Evolutionary conservation across 1,140 invertebrate genomes (phyloP), one percentile per base, ranked within the genome.

Genomic region (Panagrolaimus sp.): DNA sequence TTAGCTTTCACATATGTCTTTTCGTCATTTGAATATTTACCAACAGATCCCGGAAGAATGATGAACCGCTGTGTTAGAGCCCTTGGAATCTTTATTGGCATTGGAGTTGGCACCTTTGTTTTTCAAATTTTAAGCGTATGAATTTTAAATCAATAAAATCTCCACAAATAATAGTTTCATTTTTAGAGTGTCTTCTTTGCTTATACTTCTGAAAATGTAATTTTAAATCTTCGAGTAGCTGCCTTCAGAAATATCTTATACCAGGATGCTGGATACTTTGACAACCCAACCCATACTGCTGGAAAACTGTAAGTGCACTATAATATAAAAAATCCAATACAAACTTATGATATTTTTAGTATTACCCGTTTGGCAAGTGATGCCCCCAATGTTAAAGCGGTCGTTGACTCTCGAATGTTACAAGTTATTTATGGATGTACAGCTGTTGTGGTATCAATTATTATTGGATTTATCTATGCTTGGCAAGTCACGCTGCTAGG

Each of bases 381-480:
- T 63, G 65, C 73, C 2, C 71, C 71, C 14, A 72, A 72, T 64
- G 62, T 72, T 42, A 44, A 66, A 74, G 73, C 72, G 5, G 69
- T 70, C 5, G 63, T 76, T 63, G 68, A 76, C 47, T 53, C 76
- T 44, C 72, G 72, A 13, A 69, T 74, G 23, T 48, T 67, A 47
- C 74, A 74, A 51, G 72, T 74, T 23, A 20, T 74, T 14, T 46
- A 69, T 27, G 47, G 74, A 44, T n/a, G 44, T 23, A 76, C 72
- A 4, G 72, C 72, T 13, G 66, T 74, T 51, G 13, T 75, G 14
- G 57, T 62, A 38, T 69, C 74, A 13, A 75, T 66, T 65, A 42
- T 65, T 9, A 75, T 74, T 63, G 72, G 74, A 4, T 74, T 74
- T 23, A n/a, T 13, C 11, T 74, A 76, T 42, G 66, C 69, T 9